These are phyloP conservation scores for Choreutis nemorana DNA, from an alignment of 2,888 invertebrate genomes.

Conservation along the genomic window DNA sequence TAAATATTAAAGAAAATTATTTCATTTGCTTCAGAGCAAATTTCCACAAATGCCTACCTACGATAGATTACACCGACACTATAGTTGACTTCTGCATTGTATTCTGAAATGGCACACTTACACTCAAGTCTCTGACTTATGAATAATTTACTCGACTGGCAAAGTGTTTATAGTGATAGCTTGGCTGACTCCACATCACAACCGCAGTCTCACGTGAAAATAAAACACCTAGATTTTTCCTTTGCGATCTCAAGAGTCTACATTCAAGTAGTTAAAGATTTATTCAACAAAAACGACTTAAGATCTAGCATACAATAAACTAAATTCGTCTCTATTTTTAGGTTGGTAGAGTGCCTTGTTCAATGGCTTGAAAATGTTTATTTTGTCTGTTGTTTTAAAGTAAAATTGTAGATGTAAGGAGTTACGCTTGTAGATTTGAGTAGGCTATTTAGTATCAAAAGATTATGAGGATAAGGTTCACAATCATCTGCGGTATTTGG, in stretches of 20 bases:
- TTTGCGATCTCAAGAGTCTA: slow-evolving; percentile 43
- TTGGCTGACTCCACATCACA: slow-evolving; percentile 36
- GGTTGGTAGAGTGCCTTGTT: too few relatives aligned
- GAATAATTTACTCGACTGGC: slow-evolving; percentile 45
- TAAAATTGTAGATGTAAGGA: slow-evolving; percentile 29
- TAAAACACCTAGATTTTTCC: slow-evolving; percentile 61
- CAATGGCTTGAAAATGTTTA: too few relatives aligned
- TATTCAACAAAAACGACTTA: slow-evolving; percentile 37
- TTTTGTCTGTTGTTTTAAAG: slow-evolving; percentile 22
- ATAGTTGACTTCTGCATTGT: too few relatives aligned
- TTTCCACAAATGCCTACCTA: too few relatives aligned
- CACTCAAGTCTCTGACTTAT: slow-evolving; percentile 33
- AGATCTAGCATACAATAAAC: slow-evolving; percentile 16
- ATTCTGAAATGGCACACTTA: too few relatives aligned
- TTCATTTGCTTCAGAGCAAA: too few relatives aligned
- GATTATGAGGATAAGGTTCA: slow-evolving; percentile 32
- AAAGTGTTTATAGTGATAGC: slow-evolving; percentile 59
- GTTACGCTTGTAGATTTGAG: slow-evolving; percentile 23
- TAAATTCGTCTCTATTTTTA: slow-evolving; percentile 37
- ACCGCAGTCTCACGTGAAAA: slow-evolving; percentile 50
- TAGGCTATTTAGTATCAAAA: slow-evolving; percentile 32
- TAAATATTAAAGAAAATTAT: too few relatives aligned
- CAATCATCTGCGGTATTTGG: slow-evolving; percentile 32
- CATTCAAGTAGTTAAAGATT: too few relatives aligned
- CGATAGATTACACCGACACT: too few relatives aligned